A percentile compares a stretch with the other conserved stretches of the same genome.
Conservation (phyloP, 2,888 invertebrate species). For the Chrysolina oricalcia region DNA sequence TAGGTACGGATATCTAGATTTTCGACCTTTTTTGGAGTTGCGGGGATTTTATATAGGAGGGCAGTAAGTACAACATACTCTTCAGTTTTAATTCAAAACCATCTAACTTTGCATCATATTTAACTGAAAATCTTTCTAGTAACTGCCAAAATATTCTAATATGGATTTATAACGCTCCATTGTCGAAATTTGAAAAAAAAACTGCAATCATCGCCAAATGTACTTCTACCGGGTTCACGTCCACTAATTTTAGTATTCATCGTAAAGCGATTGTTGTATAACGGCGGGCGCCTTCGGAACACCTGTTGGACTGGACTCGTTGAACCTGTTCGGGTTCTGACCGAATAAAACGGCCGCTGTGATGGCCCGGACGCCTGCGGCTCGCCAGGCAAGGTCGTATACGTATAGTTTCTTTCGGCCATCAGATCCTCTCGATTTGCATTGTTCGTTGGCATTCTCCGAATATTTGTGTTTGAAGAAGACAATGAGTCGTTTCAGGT, state of each 20-base stretch:
- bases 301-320: slow-evolving; percentile 65
- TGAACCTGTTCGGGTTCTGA: slow-evolving; percentile 64
- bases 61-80: too few relatives aligned
- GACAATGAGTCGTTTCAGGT: background rate
- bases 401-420: slow-evolving; percentile 9
- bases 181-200: background rate
- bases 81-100: too few relatives aligned
- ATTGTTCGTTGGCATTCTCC: slow-evolving; percentile 1
- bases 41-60: too few relatives aligned
- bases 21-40: too few relatives aligned
- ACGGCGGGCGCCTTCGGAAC: slow-evolving; percentile 61
- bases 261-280: slow-evolving; percentile 23
- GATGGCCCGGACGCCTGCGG: slow-evolving; percentile 11
- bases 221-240: slow-evolving; percentile 7
- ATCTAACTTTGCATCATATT: too few relatives aligned
- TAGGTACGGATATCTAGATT: too few relatives aligned
- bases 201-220: background rate
- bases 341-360: slow-evolving; percentile 58
- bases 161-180: background rate
- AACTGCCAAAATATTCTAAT: too few relatives aligned
- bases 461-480: background rate
- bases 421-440: background rate
- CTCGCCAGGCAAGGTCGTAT: slow-evolving; percentile 7
- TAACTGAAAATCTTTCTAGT: too few relatives aligned
- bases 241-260: slow-evolving; percentile 2